phyloP scores from a whole-genome alignment of 2,888 invertebrate genomes.

The Eristalinus aeneus region DNA sequence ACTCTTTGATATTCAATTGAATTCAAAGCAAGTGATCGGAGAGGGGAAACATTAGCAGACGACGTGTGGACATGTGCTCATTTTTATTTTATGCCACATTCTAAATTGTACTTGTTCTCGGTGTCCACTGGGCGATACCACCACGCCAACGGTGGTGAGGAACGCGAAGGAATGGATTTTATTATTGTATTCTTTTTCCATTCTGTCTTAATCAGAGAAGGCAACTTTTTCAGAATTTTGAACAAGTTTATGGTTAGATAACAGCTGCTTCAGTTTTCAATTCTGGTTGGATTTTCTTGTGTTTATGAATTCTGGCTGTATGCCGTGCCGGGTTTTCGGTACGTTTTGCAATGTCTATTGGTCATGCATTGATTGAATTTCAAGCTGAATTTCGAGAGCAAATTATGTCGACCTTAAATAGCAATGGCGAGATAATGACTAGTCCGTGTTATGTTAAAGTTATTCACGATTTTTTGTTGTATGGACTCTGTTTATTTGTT shows the following conservation, averaged over 20 bases:
- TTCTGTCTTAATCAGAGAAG: background rate
- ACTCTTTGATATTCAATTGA: conserved; percentile 20
- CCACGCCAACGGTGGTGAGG: background rate
- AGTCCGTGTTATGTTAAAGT: background rate
- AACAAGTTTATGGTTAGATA: conserved; percentile 27
- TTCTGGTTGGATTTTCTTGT: background rate
- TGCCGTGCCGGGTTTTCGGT: background rate
- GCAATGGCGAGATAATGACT: background rate
- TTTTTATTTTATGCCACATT: background rate
- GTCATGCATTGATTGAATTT: background rate
- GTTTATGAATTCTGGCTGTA: background rate
- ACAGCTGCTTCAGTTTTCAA: conserved; percentile 8
- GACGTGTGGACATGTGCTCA: conserved; percentile 21
- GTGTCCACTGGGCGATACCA: background rate
- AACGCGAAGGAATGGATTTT: conserved; percentile 48
- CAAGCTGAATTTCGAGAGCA: background rate
- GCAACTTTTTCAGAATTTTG: conserved; percentile 23
- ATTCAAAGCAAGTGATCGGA: background rate
- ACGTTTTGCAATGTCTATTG: background rate
- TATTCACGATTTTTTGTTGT: background rate
- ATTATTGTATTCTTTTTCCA: conserved; percentile 22
- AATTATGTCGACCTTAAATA: background rate
- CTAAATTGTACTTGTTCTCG: conserved; percentile 9
- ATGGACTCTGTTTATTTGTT: background rate
- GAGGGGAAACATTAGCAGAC: background rate